Evolutionary conservation across 2,888 invertebrate genomes (phyloP), one percentile per base, ranked within the genome.

Genomic region (Chloroclystis v-ata): DNA sequence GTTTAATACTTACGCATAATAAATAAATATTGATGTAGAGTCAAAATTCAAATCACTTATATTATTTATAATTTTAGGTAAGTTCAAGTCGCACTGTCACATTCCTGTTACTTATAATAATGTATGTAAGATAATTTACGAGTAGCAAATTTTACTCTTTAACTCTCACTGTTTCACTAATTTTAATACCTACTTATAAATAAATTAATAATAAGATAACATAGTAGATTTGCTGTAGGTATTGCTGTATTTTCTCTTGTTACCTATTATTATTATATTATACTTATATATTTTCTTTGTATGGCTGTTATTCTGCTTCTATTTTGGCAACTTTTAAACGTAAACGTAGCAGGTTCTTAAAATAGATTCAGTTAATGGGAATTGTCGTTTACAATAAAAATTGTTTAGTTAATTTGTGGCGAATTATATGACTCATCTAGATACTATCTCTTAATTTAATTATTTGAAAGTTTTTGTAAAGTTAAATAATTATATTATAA

Each of bases 101-200:
- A 77, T 78, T 77, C 72, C 72, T 80, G 75, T 80, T 76, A 28
- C 10, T 13, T 57, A 75, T 69, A 73, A 4, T 33, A n/a, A 33
- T 16, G 14, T 33, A 33, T 64, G 28, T 60, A 65, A 58, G 57
- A 29, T 52, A 65, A 65, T 62, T 64, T 67, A 69, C 54, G 63
- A 72, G 73, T 83, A 81, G 78, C 62, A 54, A 69, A 69, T 74
- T 78, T 80, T 81, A 77, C 75, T 75, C 72, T 75, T n/a, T 72
- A 72, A 72, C 69, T 75, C 69, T 80, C 81, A 82, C 76, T 72
- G 60, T 82, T 78, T 79, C 75, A 76, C 78, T 80, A 72, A 75
- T 75, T 72, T 68, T 72, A 70, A 64, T 69, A 20, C 2, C 20
- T 20, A 20, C 5, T 20, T 20, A 71, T 73, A 61, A 65, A 66